Evolutionary conservation across 2,888 invertebrate genomes (phyloP).

Genomic region (Ypsolopha sequella): DNA sequence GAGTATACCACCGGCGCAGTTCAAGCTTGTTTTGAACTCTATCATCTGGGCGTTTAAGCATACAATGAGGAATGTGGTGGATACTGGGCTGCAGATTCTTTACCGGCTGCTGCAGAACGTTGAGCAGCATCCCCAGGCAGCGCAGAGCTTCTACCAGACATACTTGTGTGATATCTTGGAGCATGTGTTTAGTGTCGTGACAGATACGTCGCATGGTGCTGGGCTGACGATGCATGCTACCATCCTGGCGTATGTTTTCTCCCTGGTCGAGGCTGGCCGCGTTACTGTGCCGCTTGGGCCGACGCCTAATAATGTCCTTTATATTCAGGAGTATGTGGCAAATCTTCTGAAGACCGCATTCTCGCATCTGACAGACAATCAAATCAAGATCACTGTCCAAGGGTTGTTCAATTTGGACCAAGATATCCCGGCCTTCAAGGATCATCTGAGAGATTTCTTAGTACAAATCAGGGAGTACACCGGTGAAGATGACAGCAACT

Average conservation of each 20-base stretch:
- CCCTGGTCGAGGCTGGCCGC: conserved; percentile 90
- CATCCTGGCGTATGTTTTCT: conserved; percentile 97
- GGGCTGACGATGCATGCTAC: conserved; percentile 97
- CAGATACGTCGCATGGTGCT: conserved; percentile 97
- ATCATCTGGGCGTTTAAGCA: conserved; percentile 99
- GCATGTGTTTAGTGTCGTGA: conserved; percentile 98
- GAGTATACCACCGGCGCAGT: conserved; percentile 95
- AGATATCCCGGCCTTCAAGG: conserved; percentile 97
- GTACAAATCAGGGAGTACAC: conserved; percentile 99
- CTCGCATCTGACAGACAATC: conserved; percentile 96
- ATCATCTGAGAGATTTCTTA: conserved; percentile 98
- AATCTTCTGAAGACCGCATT: conserved; percentile 95
- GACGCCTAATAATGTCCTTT: conserved; percentile 82
- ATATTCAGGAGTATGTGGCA: conserved; percentile 94
- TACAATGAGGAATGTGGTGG: conserved; percentile 99
- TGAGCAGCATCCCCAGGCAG: conserved; percentile 87
- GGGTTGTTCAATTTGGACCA: conserved; percentile 98
- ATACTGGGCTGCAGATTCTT: conserved; percentile 92
- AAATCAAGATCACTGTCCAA: conserved; percentile 98
- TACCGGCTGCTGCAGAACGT: conserved; percentile 92
- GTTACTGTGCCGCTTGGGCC: conserved; percentile 89
- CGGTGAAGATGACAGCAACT: conserved; percentile 97
- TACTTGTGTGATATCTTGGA: conserved; percentile 98
- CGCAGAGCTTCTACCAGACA: conserved; percentile 98
- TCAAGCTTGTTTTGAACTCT: conserved; percentile 97